Percentiles rank a stretch among this genome's conserved stretches.
Evolutionary conservation across 2,113 vertebrate genomes (phyloP).

Genomic region (Prinia subflava): DNA sequence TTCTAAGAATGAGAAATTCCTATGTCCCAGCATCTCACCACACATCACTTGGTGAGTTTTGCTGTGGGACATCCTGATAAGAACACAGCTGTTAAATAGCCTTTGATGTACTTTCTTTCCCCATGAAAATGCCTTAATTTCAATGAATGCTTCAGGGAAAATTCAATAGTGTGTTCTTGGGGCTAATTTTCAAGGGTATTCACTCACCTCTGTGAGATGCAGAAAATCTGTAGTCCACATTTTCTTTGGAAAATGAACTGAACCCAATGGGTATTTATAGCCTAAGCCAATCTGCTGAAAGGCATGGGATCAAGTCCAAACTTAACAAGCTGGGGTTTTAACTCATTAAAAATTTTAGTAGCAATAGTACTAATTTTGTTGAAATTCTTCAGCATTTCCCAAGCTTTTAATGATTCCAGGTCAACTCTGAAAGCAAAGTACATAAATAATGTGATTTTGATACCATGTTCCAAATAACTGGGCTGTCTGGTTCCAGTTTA

Average conservation of each 20-base stretch:
- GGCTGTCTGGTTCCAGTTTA: background rate
- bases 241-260: background rate
- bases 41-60: background rate
- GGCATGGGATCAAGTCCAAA: background rate
- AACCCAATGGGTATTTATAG: background rate
- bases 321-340: background rate
- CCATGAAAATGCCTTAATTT: background rate
- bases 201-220: background rate
- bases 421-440: background rate
- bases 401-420: background rate
- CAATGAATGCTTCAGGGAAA: background rate
- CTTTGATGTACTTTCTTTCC: background rate
- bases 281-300: background rate
- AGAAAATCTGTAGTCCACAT: background rate
- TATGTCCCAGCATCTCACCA: fast-evolving
- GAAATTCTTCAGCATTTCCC: background rate
- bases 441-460: background rate
- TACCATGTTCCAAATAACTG: background rate
- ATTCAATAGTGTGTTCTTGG: background rate
- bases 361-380: background rate
- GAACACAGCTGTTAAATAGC: background rate
- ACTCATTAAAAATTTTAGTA: background rate
- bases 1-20: background rate
- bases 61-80: background rate
- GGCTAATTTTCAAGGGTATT: background rate